Evolutionary conservation across 1,140 invertebrate genomes (phyloP), one percentile per base, ranked within the genome.

Genomic region (Cydia amplana): DNA sequence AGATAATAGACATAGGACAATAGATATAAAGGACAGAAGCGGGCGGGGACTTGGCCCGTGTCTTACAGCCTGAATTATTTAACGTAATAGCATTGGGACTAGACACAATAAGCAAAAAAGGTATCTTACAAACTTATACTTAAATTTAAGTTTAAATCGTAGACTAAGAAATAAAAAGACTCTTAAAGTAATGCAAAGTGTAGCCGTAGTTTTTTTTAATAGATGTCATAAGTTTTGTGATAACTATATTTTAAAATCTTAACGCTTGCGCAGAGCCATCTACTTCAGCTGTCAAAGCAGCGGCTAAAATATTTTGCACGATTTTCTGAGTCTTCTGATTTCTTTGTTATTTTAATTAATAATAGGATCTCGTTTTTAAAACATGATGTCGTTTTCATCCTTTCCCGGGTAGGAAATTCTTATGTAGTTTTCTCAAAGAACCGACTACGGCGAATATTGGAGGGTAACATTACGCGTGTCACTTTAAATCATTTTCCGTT

Each of bases 101-200:
- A 81, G 80, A 83, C 78, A 80, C 77, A 81, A 46, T 77, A 80
- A 79, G 81, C 81, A 25, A 76, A 78, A 78, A 70, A 72, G 23
- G 18, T 73, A 73, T 28, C 14, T 49, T 73, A 73, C 43, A 73
- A 73, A 73, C 23, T 73, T 12, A 60, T 60, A 20, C 55, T 60
- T 60, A 60, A 23, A 60, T 23, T 60, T 60, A 60, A 60, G 1
- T 49, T 51, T 51, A 18, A 51, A 51, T n/a, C 12, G 7, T 18
- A 51, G 49, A 51, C 16, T n/a, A 51, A 46, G 12, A 46, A 51
- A n/a, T 51, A 18, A 51, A 4, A 51, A 51, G 16, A 51, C 49
- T n/a, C 46, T 1, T 4, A 51, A 51, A 18, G 16, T n/a, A 3
- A 7, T 18, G 49, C 49, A 51, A 51, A 51, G 3, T 16, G 43